Evolutionary conservation across 1,140 invertebrate genomes (phyloP).

Genomic region (Bradysia coprophila): DNA sequence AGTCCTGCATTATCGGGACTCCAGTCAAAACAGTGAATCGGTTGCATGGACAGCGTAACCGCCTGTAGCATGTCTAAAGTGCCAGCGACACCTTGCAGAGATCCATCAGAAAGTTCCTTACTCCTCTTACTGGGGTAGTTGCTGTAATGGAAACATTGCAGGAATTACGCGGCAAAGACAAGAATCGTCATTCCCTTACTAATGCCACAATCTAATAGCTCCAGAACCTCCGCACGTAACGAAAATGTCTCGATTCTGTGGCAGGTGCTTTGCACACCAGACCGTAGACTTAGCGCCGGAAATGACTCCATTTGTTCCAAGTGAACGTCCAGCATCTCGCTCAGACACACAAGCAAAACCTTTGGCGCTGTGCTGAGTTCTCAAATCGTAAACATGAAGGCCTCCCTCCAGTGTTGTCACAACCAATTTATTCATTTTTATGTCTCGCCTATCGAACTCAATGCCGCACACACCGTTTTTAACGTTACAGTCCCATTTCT

Average conservation of each 20-base stretch:
- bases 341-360: slow-evolving; percentile 66
- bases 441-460: slow-evolving; percentile 89
- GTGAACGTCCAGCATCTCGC: slow-evolving; percentile 31
- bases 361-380: slow-evolving; percentile 71
- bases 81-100: slow-evolving; percentile 54
- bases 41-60: slow-evolving; percentile 65
- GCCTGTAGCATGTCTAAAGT: slow-evolving; percentile 60
- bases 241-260: slow-evolving; percentile 90
- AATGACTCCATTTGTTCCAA: slow-evolving; percentile 19
- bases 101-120: slow-evolving; percentile 45
- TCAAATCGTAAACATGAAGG: slow-evolving; percentile 75
- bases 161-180: slow-evolving; percentile 1
- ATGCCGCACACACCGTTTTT: slow-evolving; percentile 84
- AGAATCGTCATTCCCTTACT: slow-evolving; percentile 45
- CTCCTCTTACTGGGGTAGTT: slow-evolving; percentile 64
- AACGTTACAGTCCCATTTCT: slow-evolving; percentile 81
- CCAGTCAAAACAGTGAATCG: slow-evolving; percentile 81
- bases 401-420: slow-evolving; percentile 87
- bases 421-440: slow-evolving; percentile 88
- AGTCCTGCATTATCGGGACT: slow-evolving; percentile 76
- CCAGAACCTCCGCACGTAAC: slow-evolving; percentile 78
- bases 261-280: slow-evolving; percentile 73
- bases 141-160: slow-evolving; percentile 26
- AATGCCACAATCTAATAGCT: slow-evolving; percentile 81
- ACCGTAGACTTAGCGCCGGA: slow-evolving; percentile 62